Evolutionary conservation across 2,113 vertebrate species (phyloP).

Genomic region (Crocuta crocuta): DNA sequence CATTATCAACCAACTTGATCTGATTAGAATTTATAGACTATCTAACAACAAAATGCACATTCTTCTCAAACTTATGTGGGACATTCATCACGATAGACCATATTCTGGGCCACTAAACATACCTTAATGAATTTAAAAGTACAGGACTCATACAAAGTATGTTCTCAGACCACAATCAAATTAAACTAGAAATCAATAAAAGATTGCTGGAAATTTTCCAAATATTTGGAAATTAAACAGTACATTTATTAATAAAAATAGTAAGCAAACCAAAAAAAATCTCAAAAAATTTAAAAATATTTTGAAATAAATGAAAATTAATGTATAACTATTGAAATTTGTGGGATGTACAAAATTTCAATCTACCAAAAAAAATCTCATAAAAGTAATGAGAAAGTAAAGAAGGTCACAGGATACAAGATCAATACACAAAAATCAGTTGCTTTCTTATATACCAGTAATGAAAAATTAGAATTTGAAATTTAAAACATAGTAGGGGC

Average conservation of each 20-base stretch:
- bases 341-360: not conserved
- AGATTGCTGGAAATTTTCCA: not conserved
- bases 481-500: not conserved
- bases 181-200: not conserved
- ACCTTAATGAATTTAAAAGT: too few relatives aligned
- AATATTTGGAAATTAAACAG: conserved; percentile 41
- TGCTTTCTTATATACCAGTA: not conserved
- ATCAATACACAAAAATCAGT: not conserved
- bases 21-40: too few relatives aligned
- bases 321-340: not conserved
- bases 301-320: conserved; percentile 9
- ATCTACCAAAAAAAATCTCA: not conserved
- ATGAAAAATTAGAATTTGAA: conserved; percentile 1
- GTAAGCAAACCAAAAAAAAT: not conserved
- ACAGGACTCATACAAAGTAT: too few relatives aligned
- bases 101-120: not conserved
- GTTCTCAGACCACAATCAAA: too few relatives aligned
- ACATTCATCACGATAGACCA: not conserved
- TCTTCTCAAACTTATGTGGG: too few relatives aligned
- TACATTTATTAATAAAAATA: conserved; percentile 46
- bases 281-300: conserved; percentile 38
- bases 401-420: not conserved
- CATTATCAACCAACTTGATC: too few relatives aligned
- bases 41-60: too few relatives aligned
- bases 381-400: not conserved